phyloP scores from a whole-genome alignment of 2,113 vertebrate genomes.

The Pao palembangensis region DNA sequence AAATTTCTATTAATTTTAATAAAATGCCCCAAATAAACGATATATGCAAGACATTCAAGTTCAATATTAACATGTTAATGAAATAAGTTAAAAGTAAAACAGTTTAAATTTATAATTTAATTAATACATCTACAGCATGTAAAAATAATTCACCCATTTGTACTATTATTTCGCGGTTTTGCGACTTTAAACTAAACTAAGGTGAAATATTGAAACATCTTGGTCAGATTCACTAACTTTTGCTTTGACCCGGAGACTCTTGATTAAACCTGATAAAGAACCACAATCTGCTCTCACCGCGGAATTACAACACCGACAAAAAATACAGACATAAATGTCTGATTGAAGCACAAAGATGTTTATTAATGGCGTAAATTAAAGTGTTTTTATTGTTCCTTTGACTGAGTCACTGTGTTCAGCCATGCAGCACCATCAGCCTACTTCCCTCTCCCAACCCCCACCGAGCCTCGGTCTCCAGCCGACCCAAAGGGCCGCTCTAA shows the following conservation, averaged over 20 bases:
- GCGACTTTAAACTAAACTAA: background rate
- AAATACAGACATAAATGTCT: no score
- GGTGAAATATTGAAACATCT: background rate
- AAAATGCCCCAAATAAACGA: no score
- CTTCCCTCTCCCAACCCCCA: slow-evolving; percentile 75
- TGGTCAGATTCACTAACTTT: slow-evolving; percentile 1
- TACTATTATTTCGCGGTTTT: no score
- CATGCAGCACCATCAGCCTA: slow-evolving; percentile 40
- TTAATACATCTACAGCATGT: no score
- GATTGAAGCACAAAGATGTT: no score
- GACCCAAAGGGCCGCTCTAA: slow-evolving; percentile 67
- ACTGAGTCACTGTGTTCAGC: slow-evolving; percentile 54
- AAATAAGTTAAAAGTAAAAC: background rate
- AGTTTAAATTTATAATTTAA: no score
- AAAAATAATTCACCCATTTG: no score
- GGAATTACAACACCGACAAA: no score
- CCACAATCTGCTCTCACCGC: no score
- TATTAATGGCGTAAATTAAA: background rate
- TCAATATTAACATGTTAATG: background rate
- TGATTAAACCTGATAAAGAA: slow-evolving; percentile 11
- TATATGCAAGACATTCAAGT: no score
- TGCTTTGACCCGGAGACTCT: slow-evolving; percentile 22
- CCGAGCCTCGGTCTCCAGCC: slow-evolving; percentile 54
- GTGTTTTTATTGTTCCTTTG: background rate
- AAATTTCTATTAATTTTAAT: no score